Conservation (phyloP, 2,888 invertebrate species). For the Allacma fusca region DNA sequence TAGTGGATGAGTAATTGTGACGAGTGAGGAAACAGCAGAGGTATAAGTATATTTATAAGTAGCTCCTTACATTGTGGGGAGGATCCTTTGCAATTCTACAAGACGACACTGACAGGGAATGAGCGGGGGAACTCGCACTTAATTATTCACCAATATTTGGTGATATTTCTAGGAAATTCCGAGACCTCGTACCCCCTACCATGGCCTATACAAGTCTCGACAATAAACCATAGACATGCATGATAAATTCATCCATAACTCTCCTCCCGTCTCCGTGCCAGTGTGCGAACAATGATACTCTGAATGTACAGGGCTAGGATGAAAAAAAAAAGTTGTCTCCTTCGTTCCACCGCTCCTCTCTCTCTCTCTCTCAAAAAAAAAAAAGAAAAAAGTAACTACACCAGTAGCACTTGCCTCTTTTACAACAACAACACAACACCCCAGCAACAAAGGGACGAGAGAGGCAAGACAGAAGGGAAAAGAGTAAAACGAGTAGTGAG, state of each 20-base stretch:
- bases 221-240: slow-evolving; percentile 23
- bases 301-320: neutral
- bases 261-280: neutral
- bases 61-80: too few species aligned
- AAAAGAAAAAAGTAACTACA: neutral
- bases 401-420: neutral
- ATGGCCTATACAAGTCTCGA: neutral
- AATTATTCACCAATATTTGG: neutral
- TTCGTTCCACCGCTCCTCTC: too few species aligned
- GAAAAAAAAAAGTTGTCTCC: neutral
- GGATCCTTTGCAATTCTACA: too few species aligned
- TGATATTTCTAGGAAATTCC: neutral
- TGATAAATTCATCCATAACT: slow-evolving; percentile 8
- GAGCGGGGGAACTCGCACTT: neutral
- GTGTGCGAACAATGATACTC: neutral
- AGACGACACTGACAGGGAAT: too few species aligned
- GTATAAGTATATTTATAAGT: too few species aligned
- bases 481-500: neutral
- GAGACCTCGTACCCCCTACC: neutral
- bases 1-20: too few species aligned
- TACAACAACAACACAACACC: slow-evolving; percentile 5
- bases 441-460: neutral
- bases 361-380: too few species aligned
- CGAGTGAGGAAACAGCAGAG: too few species aligned
- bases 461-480: neutral